Evolutionary conservation across 2,888 invertebrate genomes (phyloP).

Genomic region (Scrobipalpa atriplicella): DNA sequence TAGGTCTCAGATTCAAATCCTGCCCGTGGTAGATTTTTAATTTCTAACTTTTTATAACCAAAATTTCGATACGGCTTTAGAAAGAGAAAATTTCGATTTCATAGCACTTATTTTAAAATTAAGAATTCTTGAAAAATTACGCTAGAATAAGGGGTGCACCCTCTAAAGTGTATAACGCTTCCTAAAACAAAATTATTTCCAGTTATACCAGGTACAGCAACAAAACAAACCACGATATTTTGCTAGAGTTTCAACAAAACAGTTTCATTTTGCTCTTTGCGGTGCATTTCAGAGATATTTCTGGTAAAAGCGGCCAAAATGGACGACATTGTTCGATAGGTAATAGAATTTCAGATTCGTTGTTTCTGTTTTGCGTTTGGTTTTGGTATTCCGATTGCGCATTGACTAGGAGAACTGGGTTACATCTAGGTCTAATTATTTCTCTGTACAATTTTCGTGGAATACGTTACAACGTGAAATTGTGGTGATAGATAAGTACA

Average conservation of each 20-base stretch:
- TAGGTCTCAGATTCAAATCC: no score
- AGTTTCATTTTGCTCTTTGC: constrained; percentile 1
- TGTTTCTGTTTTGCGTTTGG: constrained; percentile 3
- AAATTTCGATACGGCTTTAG: no score
- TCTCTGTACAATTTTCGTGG: not conserved
- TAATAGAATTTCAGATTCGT: constrained; percentile 8
- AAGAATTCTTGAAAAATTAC: no score
- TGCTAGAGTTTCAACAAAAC: not conserved
- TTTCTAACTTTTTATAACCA: no score
- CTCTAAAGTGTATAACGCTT: no score
- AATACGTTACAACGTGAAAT: not conserved
- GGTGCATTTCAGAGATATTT: constrained; percentile 9
- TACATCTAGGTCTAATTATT: constrained; percentile 4
- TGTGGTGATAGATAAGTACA: no score
- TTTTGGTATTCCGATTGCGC: not conserved
- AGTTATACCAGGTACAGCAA: not conserved
- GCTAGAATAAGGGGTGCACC: no score
- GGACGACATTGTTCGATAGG: constrained; percentile 10
- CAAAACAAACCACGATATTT: not conserved
- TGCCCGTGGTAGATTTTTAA: no score
- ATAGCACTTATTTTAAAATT: no score
- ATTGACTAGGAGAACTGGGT: not conserved
- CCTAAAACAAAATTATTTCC: not conserved
- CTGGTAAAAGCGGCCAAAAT: not conserved
- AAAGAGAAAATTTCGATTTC: no score